phyloP scores from a whole-genome alignment of 1,140 invertebrate genomes.

The Drosophila grimshawi region DNA sequence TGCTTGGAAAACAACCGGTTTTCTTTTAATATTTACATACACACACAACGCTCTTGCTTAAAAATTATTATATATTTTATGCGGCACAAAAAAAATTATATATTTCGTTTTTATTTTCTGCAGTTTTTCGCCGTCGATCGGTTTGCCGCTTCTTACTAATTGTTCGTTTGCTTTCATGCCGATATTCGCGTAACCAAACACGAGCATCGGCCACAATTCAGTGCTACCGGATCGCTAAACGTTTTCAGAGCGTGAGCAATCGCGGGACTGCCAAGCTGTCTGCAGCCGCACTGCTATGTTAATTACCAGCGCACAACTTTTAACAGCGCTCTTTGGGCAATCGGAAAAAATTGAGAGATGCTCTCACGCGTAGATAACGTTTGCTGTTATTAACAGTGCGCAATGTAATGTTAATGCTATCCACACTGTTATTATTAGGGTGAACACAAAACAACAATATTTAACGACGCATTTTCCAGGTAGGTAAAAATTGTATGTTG shows the following conservation, averaged over 20 bases:
- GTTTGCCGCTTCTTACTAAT: slow-evolving; percentile 42
- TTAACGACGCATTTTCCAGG: slow-evolving; percentile 49
- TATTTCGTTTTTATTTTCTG: slow-evolving; percentile 28
- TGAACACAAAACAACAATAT: slow-evolving; percentile 15
- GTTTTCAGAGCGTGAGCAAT: slow-evolving; percentile 1
- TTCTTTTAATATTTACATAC: slow-evolving; percentile 46
- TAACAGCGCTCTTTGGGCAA: slow-evolving; percentile 21
- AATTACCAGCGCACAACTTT: slow-evolving; percentile 16
- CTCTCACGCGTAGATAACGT: background rate
- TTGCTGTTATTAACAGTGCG: slow-evolving; percentile 11
- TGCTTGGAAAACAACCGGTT: slow-evolving; percentile 55
- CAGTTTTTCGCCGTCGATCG: slow-evolving; percentile 22
- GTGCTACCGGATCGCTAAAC: slow-evolving; percentile 56
- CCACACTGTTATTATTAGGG: slow-evolving; percentile 27
- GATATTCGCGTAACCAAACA: slow-evolving; percentile 63
- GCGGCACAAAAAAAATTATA: slow-evolving; percentile 21
- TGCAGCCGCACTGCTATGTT: slow-evolving; percentile 6
- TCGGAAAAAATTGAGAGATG: background rate
- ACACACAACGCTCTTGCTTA: slow-evolving; percentile 11
- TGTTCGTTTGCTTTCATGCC: slow-evolving; percentile 55
- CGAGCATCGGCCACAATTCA: slow-evolving; percentile 31
- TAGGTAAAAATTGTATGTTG: slow-evolving; percentile 56
- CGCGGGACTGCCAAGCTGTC: slow-evolving; percentile 17
- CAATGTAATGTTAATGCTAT: slow-evolving; percentile 12
- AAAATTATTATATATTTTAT: slow-evolving; percentile 30